phyloP scores from a whole-genome alignment of 2,888 invertebrate genomes.

The Parnassius orleans region DNA sequence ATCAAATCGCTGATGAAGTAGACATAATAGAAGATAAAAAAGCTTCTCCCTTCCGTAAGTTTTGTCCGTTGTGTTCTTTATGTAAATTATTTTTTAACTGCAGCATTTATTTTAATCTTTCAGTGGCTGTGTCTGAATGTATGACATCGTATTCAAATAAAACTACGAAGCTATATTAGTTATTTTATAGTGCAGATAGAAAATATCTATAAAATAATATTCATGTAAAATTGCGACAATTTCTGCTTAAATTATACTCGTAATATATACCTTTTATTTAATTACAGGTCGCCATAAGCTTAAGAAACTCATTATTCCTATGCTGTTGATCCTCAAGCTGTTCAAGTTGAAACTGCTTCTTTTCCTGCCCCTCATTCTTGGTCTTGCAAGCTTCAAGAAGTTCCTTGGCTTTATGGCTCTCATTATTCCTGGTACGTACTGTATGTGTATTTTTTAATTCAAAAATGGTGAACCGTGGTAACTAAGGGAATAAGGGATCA shows the following conservation, averaged over 20 bases:
- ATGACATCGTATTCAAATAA: no score
- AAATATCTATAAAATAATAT: no score
- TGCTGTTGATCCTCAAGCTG: conserved; percentile 89
- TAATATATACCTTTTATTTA: neutral
- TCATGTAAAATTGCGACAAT: no score
- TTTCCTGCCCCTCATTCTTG: conserved; percentile 90
- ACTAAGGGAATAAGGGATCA: no score
- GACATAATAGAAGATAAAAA: conserved; percentile 91
- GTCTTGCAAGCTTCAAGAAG: conserved; percentile 92
- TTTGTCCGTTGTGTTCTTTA: neutral
- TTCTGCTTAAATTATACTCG: no score
- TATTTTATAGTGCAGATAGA: no score
- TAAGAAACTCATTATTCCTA: conserved; percentile 90
- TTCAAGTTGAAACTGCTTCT: conserved; percentile 91
- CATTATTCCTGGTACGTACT: conserved; percentile 82
- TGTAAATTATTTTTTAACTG: no score
- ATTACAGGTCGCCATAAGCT: conserved; percentile 88
- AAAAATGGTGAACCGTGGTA: no score
- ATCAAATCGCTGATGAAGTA: conserved; percentile 91
- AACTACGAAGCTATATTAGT: no score
- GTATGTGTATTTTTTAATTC: no score
- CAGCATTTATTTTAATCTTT: no score
- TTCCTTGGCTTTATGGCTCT: conserved; percentile 90
- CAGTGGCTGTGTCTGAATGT: no score
- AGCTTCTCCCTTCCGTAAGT: conserved; percentile 90